Evolutionary conservation across 2,888 invertebrate species (phyloP), one percentile per base, ranked within the genome.

Genomic region (Colletes collaris): DNA sequence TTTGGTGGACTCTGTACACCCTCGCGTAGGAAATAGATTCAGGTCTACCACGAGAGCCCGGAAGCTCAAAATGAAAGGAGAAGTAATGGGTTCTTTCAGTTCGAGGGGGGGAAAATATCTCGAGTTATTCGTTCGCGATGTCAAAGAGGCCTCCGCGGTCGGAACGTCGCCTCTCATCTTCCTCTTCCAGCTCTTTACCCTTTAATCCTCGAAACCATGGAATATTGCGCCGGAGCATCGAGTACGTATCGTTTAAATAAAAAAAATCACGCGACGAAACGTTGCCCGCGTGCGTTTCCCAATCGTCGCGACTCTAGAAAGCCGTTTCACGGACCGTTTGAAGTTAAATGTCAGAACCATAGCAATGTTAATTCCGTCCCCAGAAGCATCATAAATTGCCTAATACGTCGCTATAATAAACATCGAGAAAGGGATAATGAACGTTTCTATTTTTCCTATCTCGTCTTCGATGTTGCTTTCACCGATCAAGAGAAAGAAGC

Each of bases 371-470:
- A 56, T 67, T 49, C 27, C 16, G 16, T 67, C 10, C 35, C 27
- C 35, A 10, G 56, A 35, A 58, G 35, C 67, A 37, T 58, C 67
- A 58, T 67, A 67, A 67, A 67, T 67, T 67, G 44, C 44, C 46
- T 44, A 49, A 16, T 16, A 35, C 44, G 19, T 40, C n/a, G 55
- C 46, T 67, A 27, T 27, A 27, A 27, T 27, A 67, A 67, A 58
- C 16, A 49, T 49, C 49, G 16, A 37, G 46, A 27, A 46, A 56
- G 44, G 56, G 58, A 35, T 16, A 58, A 58, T 67, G 19, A 55
- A 49, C 35, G 35, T 67, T 19, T 56, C 66, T 56, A 55, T 56
- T 56, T 49, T 16, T 44, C 56, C 58, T 49, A 49, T 67, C 49
- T 65, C 40, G 19, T 3, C 10, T 11, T 11, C 2, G 44, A 56